Percentiles rank a stretch among this genome's conserved stretches.
phyloP scores from a whole-genome alignment of 2,113 vertebrate species.

The Tauraco erythrolophus region DNA sequence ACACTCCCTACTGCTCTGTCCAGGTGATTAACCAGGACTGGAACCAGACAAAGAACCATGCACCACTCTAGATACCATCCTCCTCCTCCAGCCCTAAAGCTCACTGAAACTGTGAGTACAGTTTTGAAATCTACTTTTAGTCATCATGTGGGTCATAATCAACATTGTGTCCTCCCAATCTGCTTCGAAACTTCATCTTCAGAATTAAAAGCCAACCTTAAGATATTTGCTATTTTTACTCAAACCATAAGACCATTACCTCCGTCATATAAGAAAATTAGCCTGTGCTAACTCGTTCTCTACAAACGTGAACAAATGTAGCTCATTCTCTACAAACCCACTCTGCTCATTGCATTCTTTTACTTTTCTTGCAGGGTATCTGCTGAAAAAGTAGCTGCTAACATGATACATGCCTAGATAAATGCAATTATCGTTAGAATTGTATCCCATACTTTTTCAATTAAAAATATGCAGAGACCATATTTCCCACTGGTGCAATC shows the following conservation, averaged over 20 bases:
- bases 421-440: background rate
- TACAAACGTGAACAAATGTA: background rate
- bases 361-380: background rate
- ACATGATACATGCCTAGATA: background rate
- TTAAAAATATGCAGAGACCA: background rate
- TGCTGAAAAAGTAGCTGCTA: background rate
- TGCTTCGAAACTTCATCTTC: background rate
- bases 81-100: background rate
- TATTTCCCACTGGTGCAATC: background rate
- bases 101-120: background rate
- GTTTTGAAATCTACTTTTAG: background rate
- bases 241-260: background rate
- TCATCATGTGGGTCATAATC: background rate
- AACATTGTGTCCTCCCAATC: background rate
- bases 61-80: background rate
- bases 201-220: background rate
- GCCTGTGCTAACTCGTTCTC: background rate
- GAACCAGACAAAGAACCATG: background rate
- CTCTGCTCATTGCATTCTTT: background rate
- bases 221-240: background rate
- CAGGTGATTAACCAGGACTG: background rate
- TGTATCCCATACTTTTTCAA: background rate
- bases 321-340: background rate
- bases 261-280: background rate
- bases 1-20: background rate